phyloP scores from a whole-genome alignment of 2,113 vertebrate genomes.

The Steatornis caripensis region DNA sequence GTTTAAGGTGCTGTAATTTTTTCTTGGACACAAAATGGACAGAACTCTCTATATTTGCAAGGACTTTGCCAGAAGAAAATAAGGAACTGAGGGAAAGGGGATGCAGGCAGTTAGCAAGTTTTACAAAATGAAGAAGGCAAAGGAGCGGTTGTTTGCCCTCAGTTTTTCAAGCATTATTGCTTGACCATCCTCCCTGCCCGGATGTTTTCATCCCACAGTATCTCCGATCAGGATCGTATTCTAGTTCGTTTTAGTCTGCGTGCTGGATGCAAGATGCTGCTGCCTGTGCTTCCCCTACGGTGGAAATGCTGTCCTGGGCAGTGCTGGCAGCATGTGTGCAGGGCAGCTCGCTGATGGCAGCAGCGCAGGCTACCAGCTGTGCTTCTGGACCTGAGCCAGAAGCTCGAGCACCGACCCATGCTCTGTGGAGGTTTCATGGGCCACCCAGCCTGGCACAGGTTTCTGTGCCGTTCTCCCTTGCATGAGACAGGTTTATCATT shows the following conservation, averaged over 20 bases:
- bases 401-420: not conserved
- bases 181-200: not conserved
- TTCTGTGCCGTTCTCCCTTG: not conserved
- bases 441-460: no score
- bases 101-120: not conserved
- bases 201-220: not conserved
- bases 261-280: not conserved
- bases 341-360: rapidly evolving
- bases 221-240: not conserved
- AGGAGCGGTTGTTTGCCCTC: not conserved
- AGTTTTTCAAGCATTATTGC: not conserved
- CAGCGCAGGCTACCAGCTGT: rapidly evolving
- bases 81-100: not conserved
- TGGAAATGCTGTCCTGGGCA: not conserved
- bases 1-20: not conserved
- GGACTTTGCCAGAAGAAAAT: not conserved
- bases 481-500: rapidly evolving
- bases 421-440: not conserved
- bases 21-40: not conserved
- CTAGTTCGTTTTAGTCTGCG: rapidly evolving
- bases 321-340: rapidly evolving
- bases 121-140: not conserved
- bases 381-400: not conserved
- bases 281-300: not conserved
- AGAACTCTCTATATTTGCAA: not conserved